Percentiles rank a stretch among this genome's conserved stretches.
Conservation (phyloP, 2,113 vertebrate species). For the Columba janthina region DNA sequence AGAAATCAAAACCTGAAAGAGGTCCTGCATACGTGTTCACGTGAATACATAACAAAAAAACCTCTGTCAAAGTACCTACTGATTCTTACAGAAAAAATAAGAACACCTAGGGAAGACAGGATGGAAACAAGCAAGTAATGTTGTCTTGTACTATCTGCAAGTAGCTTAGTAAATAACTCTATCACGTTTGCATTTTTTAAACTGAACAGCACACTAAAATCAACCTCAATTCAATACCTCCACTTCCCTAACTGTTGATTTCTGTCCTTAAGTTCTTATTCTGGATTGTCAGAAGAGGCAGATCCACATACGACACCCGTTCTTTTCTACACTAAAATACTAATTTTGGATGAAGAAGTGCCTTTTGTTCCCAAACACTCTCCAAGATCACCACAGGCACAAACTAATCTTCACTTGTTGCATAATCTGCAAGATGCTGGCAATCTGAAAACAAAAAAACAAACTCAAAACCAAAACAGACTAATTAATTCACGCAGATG, state of each 20-base stretch:
- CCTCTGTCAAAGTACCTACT: background rate
- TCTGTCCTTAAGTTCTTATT: background rate
- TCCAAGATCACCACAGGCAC: conserved; percentile 47
- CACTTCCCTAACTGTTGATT: background rate
- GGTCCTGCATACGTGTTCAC: background rate
- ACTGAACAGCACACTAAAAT: background rate
- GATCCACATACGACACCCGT: background rate
- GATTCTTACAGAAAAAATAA: background rate
- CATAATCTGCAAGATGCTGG: conserved; percentile 62
- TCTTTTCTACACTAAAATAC: conserved; percentile 26
- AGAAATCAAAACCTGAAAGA: background rate
- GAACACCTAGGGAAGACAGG: background rate
- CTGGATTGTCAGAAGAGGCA: background rate
- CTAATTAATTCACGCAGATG: conserved; percentile 68
- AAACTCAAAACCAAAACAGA: background rate
- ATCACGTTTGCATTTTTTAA: background rate
- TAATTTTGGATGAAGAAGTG: conserved; percentile 21
- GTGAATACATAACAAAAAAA: background rate
- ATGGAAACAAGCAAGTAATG: background rate
- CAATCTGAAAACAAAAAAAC: background rate
- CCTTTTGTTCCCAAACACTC: conserved; percentile 36
- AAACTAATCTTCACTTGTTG: conserved; percentile 61
- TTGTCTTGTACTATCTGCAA: background rate
- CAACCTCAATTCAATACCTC: background rate
- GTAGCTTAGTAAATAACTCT: background rate